Base-by-base conservation (phyloP, 2,888 invertebrate genomes). In the Aelia acuminata region DNA sequence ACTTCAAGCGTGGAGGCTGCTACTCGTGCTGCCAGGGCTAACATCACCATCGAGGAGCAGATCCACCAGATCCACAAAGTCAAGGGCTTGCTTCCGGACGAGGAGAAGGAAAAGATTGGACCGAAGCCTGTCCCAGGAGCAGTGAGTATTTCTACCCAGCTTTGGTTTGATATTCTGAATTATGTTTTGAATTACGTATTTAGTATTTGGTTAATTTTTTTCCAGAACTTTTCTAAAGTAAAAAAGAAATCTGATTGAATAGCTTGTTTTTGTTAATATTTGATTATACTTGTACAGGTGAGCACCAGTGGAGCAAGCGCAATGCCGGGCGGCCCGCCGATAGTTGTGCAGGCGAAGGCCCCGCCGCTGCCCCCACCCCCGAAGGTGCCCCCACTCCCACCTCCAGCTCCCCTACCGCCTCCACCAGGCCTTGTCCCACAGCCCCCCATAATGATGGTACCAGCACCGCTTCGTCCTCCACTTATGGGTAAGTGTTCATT, bases 21-120 rank as follows among this genome's bases (percentile, higher is more conserved):
- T 8, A 97, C 98, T 0, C 93, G 98, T 87, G 98, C 98, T 13
- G 98, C 98, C 0, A 93, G 98, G 63, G 98, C 98, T 0, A 98
- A 98, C 92, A 98, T 99, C 91, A 98, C 98, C 1, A 94, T 99
- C 49, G 98, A 98, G 92, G 98, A 99, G 91, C 98, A 91, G 89
- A 99, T 99, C 91, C 98, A 98, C 92, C 98, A 98, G 93, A 99
- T 99, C 91, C 98, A 99, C 92, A 98, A 98, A 93, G 97, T 97
- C 1, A 98, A 98, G 92, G 98, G 98, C 4, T 94, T 99, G 10
- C 93, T 98, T 90, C 97, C 98, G 0, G 98, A 99, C 92, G 98
- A 98, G 92, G 98, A 98, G 92, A 98, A 98, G 91, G 98, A 99
- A 92, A 98, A 98, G 93, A 98, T 98, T 91, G 99, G 98, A 0